A percentile compares a stretch with the other conserved stretches of the same genome.
phyloP scores from a whole-genome alignment of 2,113 vertebrate genomes.

The Pleuronectes platessa region DNA sequence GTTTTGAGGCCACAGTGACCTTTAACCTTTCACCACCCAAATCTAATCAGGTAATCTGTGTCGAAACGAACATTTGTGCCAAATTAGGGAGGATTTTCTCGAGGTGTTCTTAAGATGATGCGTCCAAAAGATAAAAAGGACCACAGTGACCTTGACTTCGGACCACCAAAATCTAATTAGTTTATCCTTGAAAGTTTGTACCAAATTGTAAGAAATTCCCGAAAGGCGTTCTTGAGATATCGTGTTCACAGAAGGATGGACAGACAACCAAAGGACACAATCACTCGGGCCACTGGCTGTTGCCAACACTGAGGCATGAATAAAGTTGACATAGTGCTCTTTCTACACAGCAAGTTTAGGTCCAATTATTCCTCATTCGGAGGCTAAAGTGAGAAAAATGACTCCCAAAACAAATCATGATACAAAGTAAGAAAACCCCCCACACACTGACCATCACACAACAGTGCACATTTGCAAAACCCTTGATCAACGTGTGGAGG shows the following conservation, averaged over 20 bases:
- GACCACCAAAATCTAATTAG: too few species aligned
- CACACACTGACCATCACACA: slow-evolving; percentile 54
- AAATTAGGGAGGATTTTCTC: too few species aligned
- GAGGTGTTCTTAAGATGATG: not conserved
- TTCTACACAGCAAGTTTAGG: slow-evolving; percentile 13
- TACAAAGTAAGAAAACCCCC: not conserved
- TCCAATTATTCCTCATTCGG: slow-evolving; percentile 34
- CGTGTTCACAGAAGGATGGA: not conserved
- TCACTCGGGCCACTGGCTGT: not conserved
- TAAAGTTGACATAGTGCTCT: not conserved
- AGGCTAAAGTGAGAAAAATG: slow-evolving; percentile 51
- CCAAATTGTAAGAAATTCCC: not conserved
- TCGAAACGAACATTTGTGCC: too few species aligned
- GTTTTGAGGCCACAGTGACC: too few species aligned
- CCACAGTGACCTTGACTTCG: too few species aligned
- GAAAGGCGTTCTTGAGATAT: not conserved
- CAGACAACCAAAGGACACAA: not conserved
- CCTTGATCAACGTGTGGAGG: slow-evolving; percentile 59
- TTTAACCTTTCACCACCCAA: too few species aligned
- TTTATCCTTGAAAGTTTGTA: not conserved
- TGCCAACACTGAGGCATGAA: not conserved
- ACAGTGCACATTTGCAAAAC: slow-evolving; percentile 29
- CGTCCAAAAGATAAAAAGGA: not conserved
- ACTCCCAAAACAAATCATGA: slow-evolving; percentile 39
- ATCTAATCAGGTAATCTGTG: too few species aligned